Evolutionary conservation across 2,113 vertebrate species (phyloP).

Genomic region (Enhydra lutris): DNA sequence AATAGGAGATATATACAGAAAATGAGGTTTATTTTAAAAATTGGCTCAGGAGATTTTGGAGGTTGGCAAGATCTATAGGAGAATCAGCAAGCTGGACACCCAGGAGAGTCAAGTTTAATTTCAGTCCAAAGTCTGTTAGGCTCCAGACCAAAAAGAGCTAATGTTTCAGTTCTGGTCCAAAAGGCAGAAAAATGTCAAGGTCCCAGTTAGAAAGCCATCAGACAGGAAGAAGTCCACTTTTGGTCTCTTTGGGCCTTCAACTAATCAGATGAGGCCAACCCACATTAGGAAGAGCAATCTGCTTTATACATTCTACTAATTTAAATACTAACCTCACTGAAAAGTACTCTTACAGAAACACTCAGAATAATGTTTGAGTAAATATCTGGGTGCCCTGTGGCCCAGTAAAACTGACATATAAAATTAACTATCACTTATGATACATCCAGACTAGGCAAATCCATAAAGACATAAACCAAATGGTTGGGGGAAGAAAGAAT

Average conservation of each 20-base stretch:
- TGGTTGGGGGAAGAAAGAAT: background rate
- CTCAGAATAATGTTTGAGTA: background rate
- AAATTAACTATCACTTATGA: background rate
- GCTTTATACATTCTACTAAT: background rate
- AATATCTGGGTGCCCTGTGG: background rate
- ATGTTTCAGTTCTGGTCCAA: background rate
- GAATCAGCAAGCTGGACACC: background rate
- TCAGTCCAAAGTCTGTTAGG: background rate
- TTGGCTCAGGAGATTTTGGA: background rate
- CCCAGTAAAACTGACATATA: background rate
- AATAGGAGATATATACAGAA: background rate
- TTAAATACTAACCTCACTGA: background rate
- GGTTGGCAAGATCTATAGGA: background rate
- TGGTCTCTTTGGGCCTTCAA: background rate
- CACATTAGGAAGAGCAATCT: background rate
- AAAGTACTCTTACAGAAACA: background rate
- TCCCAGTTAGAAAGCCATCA: background rate
- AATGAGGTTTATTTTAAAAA: background rate
- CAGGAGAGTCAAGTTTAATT: background rate
- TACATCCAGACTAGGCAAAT: background rate
- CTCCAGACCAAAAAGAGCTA: background rate
- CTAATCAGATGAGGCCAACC: background rate
- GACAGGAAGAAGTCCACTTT: background rate
- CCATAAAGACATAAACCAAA: background rate
- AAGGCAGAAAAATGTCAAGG: background rate